These are phyloP conservation scores for Theocolax elegans DNA, from an alignment of 1,140 invertebrate species.

Conservation along the genomic window DNA sequence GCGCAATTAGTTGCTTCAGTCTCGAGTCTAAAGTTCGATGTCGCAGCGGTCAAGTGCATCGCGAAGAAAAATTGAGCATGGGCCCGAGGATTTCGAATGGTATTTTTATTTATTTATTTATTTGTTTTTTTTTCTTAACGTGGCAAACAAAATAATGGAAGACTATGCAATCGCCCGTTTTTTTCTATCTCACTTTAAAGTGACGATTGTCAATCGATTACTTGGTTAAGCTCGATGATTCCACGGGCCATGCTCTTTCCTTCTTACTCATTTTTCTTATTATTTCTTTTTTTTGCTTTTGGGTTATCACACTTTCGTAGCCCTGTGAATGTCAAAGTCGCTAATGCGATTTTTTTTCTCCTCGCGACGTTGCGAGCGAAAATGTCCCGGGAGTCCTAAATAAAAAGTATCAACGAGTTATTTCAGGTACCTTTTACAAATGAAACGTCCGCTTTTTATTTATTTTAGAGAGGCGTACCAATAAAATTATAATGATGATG, in stretches of 20 bases:
- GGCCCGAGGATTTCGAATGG: background rate
- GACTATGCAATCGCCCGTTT: conserved; percentile 29
- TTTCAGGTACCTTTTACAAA: conserved; percentile 7
- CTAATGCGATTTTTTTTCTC: background rate
- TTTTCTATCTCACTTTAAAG: background rate
- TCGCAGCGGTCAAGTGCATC: conserved; percentile 10
- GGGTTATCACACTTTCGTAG: conserved; percentile 30
- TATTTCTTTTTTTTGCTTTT: conserved; percentile 2
- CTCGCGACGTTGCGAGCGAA: background rate
- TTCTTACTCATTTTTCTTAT: background rate
- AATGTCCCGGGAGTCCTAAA: background rate
- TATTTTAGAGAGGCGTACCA: too few species aligned
- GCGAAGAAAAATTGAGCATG: background rate
- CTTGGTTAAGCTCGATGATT: background rate
- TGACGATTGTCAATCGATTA: conserved; percentile 23
- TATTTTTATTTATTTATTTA: conserved; percentile 1
- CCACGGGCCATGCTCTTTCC: background rate
- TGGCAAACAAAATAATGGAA: conserved; percentile 33
- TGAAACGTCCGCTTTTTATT: too few species aligned
- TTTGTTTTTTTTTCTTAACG: conserved; percentile 4
- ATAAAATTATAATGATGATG: too few species aligned
- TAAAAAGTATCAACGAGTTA: background rate
- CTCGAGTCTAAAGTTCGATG: conserved; percentile 28
- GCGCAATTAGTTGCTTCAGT: conserved; percentile 21
- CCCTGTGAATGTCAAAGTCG: conserved; percentile 20